Evolutionary conservation across 2,113 vertebrate species (phyloP), one percentile per base, ranked within the genome.

Genomic region (Campylomormyrus numenius): DNA sequence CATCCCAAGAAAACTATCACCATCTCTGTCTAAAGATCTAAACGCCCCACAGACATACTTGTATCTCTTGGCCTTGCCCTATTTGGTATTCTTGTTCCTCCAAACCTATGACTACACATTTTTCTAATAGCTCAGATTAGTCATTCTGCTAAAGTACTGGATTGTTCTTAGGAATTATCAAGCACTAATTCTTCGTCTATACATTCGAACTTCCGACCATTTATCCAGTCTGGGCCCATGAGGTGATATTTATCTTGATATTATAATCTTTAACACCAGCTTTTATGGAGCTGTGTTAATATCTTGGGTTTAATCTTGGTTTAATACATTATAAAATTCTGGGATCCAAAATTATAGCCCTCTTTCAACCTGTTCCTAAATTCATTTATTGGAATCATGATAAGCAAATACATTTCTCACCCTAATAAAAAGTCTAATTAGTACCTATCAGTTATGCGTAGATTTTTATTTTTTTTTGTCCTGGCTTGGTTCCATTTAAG

Each of bases 251-350:
- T 80, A 42, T 35, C 31, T 42, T 42, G 7, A 77, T 19, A 77
- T 77, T 15, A 77, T 42, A 80, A 80, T 80, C 35, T 19, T 80
- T 80, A 80, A 80, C 35, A 80, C 35, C 35, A 80, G 6, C 70
- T 39, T 77, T 77, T 39, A 77, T 77, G 9, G 5, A 74, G 3
- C 70, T 21, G 7, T 84, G 17, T 85, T 87, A 53, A 52, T 35
- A 35, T 87, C 13, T 52, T n/a, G 21, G 45, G 48, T 87, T 87
- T 87, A 52, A 87, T 31, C n/a, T 27, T 52, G 21, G 19, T 88
- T 88, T 27, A 88, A 35, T 88, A 24, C 53, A 88, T 88, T 87
- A 87, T 50, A 58, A 35, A 35, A 39, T 58, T 53, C 52, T 58
- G 27, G 88, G 5, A 49, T 74, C 17, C 13, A 31, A 48, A 48